Evolutionary conservation across 1,140 invertebrate genomes (phyloP), one percentile per base, ranked within the genome.

Genomic region (Leptinotarsa texana): DNA sequence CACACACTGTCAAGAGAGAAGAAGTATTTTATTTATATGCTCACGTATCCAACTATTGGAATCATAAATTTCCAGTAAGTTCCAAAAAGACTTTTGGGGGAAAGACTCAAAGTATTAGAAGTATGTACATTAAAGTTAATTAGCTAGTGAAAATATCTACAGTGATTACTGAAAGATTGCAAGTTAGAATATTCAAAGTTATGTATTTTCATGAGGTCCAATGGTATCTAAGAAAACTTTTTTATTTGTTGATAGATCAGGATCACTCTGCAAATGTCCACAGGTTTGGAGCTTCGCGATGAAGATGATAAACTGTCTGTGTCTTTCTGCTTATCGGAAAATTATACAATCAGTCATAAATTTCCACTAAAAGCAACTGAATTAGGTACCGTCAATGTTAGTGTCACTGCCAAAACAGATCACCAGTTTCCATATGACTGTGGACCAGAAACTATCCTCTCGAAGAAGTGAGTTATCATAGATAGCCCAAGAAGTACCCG

Each of bases 21-120:
- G 93, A 95, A 84, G 87, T 90, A 42, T 83, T 94, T 3, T 88
- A 88, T 3, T 83, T 94, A 65, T 90, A 93, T 83, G 90, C 92
- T 1, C 88, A 91, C 0, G 86, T 94, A 1, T 93, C 92, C 83
- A 95, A 95, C 84, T 94, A 94, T 81, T 82, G 93, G 80, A 86
- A 88, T 15, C 86, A 89, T 63, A 88, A 87, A 78, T 81, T 93
- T 69, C 90, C 89, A 5, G 91, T 92, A 86, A 87, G 87, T 84
- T 49, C 73, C 33, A 1, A 42, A 11, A 42, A 11, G 33, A 42
- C 11, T 42, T 42, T 11, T 42, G 33, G 11, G 33, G 11, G 8
- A 42, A 42, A 11, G 33, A 42, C 3, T 42, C 11, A 42, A 11
- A 42, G 6, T 42, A 42, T 42, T 11, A 11, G 0, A 42, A 42